Base-by-base conservation (phyloP, 2,113 vertebrate species). In the Peucedramus taeniatus region DNA sequence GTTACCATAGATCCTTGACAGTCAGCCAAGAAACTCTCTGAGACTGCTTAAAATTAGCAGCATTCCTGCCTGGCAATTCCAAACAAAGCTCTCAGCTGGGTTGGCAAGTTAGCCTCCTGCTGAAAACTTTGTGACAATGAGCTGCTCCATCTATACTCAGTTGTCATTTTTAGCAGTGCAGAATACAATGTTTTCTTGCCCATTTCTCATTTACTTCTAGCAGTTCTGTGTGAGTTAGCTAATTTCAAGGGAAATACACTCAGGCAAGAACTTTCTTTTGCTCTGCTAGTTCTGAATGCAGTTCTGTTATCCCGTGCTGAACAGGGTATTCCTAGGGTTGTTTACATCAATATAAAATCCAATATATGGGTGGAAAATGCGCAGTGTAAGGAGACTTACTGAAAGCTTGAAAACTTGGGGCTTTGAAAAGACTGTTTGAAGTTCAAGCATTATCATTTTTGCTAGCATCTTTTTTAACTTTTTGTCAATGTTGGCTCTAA, bases 41-140 rank as follows among this genome's bases (percentile, higher is more conserved):
- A 69, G 66, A 66, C 70, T 63, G 42, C 50, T 93, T 87, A 92
- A 94, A 87, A 90, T 86, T 83, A 93, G 79, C 76, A 92, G 24
- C 47, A 40, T 80, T 93, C 24, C 72, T 66, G 64, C 61, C 59
- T 85, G 42, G n/a, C n/a, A 76, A 57, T 26, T 94, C 84, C 37
- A 93, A 91, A 87, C 64, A 87, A 85, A 91, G 54, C 78, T 93
- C 47, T 95, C 50, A 87, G 33, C 39, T 89, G 50, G 61, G 28
- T 5, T 82, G 61, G 40, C n/a, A 78, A 87, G 74, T 80, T 84
- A 56, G 49, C 23, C 28, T 75, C 28, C 63, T 65, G 81, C n/a
- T 85, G 82, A 89, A 83, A 96, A 70, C 56, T 76, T 51, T 82
- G 77, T 6, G 6, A 86, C 45, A 70, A 54, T 4, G 5, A 70